These are phyloP conservation scores for Macquaria australasica DNA, from an alignment of 2,113 vertebrate species.

Conservation along the genomic window DNA sequence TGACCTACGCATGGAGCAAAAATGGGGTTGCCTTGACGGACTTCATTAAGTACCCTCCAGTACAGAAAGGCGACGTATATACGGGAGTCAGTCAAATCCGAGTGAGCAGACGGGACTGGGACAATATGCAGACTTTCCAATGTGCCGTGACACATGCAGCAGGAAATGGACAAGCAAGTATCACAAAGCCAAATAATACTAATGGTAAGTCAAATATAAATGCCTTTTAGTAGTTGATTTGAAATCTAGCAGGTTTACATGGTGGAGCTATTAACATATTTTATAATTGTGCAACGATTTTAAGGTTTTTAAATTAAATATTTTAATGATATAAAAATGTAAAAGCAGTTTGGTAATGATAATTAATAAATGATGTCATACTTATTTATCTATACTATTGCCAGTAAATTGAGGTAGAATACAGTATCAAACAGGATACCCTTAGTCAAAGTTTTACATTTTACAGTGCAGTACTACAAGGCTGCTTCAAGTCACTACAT, in stretches of 20 bases:
- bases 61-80: slow-evolving; percentile 30
- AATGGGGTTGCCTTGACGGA: no score
- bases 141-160: slow-evolving; percentile 17
- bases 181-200: background rate
- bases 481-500: background rate
- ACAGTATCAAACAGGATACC: background rate
- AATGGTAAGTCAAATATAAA: background rate
- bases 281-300: background rate
- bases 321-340: no score
- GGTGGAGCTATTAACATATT: no score
- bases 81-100: slow-evolving; percentile 70
- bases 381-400: no score
- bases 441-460: background rate
- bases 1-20: no score
- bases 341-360: background rate
- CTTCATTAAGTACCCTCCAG: no score
- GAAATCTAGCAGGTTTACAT: background rate
- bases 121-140: rapidly evolving
- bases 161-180: rapidly evolving
- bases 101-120: slow-evolving; percentile 41
- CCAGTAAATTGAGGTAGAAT: background rate
- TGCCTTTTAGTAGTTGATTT: background rate
- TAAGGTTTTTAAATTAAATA: background rate
- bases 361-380: background rate
- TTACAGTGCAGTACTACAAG: background rate